A percentile compares a stretch with the other conserved stretches of the same genome.
phyloP scores from a whole-genome alignment of 2,888 invertebrate genomes.

The Hyalella azteca region DNA sequence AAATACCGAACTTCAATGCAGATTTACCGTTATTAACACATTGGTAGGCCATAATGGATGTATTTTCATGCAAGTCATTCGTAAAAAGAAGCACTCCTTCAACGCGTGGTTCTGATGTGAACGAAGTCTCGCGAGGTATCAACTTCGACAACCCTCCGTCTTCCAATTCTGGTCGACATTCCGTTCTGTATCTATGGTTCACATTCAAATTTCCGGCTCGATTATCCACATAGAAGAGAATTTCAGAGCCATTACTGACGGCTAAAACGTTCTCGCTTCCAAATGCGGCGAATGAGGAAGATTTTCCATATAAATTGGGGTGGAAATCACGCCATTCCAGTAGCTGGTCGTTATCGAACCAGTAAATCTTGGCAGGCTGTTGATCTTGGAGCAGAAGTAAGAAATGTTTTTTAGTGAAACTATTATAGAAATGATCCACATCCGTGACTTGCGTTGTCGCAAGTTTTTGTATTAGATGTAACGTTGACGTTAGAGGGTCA shows the following conservation, averaged over 20 bases:
- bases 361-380: slow-evolving; percentile 5
- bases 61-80: neutral
- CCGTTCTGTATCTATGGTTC: neutral
- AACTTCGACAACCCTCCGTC: neutral
- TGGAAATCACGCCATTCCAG: slow-evolving; percentile 7
- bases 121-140: neutral
- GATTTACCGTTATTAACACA: neutral
- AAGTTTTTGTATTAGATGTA: neutral
- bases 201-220: neutral
- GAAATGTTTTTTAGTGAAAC: neutral
- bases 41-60: neutral
- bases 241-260: neutral
- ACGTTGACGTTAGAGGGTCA: slow-evolving; percentile 14
- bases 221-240: neutral
- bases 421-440: slow-evolving; percentile 1
- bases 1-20: neutral
- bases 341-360: slow-evolving; percentile 14
- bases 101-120: neutral
- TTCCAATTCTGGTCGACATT: neutral
- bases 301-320: neutral
- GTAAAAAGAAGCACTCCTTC: neutral
- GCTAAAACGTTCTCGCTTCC: neutral
- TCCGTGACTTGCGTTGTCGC: neutral
- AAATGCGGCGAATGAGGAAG: neutral
- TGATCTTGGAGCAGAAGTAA: neutral